Percentiles rank a stretch among this genome's conserved stretches.
These are phyloP conservation scores for Maccullochella peelii DNA, from an alignment of 2,113 vertebrate genomes.

Conservation along the genomic window DNA sequence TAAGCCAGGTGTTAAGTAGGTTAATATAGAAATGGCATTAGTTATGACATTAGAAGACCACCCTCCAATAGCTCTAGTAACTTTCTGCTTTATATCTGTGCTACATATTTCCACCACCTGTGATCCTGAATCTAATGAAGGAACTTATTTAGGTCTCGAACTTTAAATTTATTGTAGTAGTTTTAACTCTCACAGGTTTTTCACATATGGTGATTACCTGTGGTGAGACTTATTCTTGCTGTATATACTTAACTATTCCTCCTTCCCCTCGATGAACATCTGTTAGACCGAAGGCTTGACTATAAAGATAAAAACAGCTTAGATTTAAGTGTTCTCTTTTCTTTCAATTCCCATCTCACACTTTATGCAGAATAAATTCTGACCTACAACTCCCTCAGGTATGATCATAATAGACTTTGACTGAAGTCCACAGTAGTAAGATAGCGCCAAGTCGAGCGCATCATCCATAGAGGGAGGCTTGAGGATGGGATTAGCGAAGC, in stretches of 20 bases:
- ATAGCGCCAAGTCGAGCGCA: constrained; percentile 35
- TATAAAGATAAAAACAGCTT: not conserved
- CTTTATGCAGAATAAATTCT: constrained; percentile 21
- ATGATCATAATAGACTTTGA: constrained; percentile 29
- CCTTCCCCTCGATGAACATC: not conserved
- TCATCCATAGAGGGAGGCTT: constrained; percentile 33
- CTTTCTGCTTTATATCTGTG: not conserved
- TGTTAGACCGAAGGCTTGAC: not conserved
- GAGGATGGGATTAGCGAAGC: constrained; percentile 48
- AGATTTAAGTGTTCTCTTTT: not conserved
- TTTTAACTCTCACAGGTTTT: not conserved
- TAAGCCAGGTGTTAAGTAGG: not conserved
- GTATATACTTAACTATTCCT: not conserved
- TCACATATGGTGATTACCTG: not conserved
- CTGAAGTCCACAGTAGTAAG: constrained; percentile 26
- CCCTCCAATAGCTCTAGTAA: not conserved
- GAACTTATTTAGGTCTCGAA: not conserved
- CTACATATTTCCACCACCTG: not conserved
- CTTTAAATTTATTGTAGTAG: not conserved
- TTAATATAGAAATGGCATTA: not conserved
- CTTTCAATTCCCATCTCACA: constrained; percentile 19
- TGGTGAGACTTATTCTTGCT: not conserved
- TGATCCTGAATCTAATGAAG: not conserved
- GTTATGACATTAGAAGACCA: not conserved
- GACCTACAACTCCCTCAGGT: constrained; percentile 15